Percentiles rank a stretch among this genome's conserved stretches.
Evolutionary conservation across 2,797 vertebrate genomes (phyloP).

Genomic region (Onychomys torridus): DNA sequence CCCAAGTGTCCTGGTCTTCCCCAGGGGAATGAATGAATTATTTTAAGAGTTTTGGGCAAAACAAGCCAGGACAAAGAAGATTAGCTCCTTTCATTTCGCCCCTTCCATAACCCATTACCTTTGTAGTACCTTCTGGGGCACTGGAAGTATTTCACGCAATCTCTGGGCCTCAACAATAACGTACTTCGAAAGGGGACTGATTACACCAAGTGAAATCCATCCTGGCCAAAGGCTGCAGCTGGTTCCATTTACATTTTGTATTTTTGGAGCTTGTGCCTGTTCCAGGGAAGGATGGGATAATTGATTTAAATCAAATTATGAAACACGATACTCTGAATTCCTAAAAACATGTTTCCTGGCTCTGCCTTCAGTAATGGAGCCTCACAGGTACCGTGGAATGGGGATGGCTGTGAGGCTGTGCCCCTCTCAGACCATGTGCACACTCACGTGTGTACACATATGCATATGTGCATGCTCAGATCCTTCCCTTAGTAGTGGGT

Average conservation of each 20-base stretch:
- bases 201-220: slow-evolving; percentile 87
- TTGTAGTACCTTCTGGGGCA: slow-evolving; percentile 70
- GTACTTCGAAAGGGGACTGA: slow-evolving; percentile 82
- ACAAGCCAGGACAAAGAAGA: slow-evolving; percentile 73
- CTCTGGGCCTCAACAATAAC: slow-evolving; percentile 82
- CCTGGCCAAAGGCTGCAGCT: slow-evolving; percentile 87
- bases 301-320: slow-evolving; percentile 92
- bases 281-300: slow-evolving; percentile 89
- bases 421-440: neutral
- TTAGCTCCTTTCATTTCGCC: slow-evolving; percentile 82
- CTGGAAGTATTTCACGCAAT: slow-evolving; percentile 81
- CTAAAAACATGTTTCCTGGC: slow-evolving; percentile 87
- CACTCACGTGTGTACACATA: neutral
- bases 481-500: slow-evolving; percentile 66
- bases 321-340: slow-evolving; percentile 88
- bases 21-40: slow-evolving; percentile 83
- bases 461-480: neutral
- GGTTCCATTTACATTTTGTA: slow-evolving; percentile 90
- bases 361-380: slow-evolving; percentile 82
- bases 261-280: slow-evolving; percentile 88
- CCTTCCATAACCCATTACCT: slow-evolving; percentile 77
- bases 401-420: slow-evolving; percentile 61
- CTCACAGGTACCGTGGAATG: slow-evolving; percentile 85
- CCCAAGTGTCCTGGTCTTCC: slow-evolving; percentile 78
- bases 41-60: slow-evolving; percentile 79